Percentiles rank a stretch among this genome's conserved stretches.
Evolutionary conservation across 2,113 vertebrate genomes (phyloP).

Genomic region (Trachemys scripta): DNA sequence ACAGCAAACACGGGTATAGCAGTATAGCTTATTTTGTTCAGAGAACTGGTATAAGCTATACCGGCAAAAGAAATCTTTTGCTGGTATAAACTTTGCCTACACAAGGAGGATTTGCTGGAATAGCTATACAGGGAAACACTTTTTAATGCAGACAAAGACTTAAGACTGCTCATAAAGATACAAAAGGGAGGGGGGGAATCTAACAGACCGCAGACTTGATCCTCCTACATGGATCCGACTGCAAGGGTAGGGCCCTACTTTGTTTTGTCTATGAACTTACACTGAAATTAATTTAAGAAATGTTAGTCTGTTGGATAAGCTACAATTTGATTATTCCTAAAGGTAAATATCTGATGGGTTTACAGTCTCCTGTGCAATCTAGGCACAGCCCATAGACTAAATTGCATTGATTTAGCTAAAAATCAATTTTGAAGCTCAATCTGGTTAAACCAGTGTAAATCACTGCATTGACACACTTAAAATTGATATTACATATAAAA

Average conservation of each 20-base stretch:
- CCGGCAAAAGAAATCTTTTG: not conserved
- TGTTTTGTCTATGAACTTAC: accelerated
- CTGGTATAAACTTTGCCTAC: not conserved
- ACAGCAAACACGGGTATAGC: not conserved
- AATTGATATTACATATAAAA: not conserved
- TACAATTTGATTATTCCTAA: not conserved
- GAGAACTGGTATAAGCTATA: not conserved
- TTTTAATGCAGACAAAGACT: not conserved
- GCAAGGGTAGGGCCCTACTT: not conserved
- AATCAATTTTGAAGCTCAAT: not conserved
- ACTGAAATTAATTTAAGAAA: not conserved
- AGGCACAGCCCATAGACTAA: not conserved
- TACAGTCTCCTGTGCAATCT: not conserved
- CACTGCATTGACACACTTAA: not conserved
- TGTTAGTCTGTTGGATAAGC: not conserved
- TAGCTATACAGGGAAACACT: not conserved
- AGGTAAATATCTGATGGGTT: not conserved
- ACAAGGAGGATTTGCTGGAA: not conserved
- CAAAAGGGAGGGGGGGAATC: not conserved
- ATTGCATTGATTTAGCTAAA: not conserved
- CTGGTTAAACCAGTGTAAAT: not conserved
- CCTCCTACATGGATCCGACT: not conserved
- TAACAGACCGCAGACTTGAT: not conserved
- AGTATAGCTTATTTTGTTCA: not conserved
- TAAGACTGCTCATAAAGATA: not conserved